Evolutionary conservation across 1,140 invertebrate species (phyloP), one percentile per base, ranked within the genome.

Genomic region (Argopecten irradians): DNA sequence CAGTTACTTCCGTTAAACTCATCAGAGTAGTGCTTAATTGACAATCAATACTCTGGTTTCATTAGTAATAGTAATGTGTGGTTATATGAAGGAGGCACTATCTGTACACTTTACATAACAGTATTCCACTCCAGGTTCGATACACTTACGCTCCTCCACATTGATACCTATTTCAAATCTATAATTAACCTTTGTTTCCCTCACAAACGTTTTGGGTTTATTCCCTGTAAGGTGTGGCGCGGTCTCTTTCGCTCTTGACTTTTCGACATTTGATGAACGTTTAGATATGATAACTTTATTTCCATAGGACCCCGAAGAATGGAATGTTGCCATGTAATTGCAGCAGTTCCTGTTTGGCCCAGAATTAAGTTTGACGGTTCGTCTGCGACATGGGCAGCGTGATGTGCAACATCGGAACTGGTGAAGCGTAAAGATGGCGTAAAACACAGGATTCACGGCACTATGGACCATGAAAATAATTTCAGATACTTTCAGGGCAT

Each of bases 361-460:
- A n/a, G 55, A 71, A 71, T 71, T 71, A n/a, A 71, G 55, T n/a
- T 71, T 71, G 55, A 28, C n/a, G 1, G n/a, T 71, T 28, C 13
- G n/a, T 28, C n/a, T n/a, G n/a, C 55, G n/a, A 71, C 55, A 71
- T 2, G 55, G 55, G 11, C 55, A 71, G 11, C 55, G 8, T 71
- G 28, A n/a, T 71, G 22, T 28, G 55, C 16, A 28, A 71, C 55
- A 71, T 5, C 55, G 55, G 55, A 8, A 71, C 28, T n/a, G 55
- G 16, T 71, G 83, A 28, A 94, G 83, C n/a, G 93, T 95, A 92
- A 96, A 96, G 35, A 94, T 94, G 14, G 95, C 95, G 91, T 96
- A 96, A 35, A 96, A 93, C 35, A 96, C 91, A 1, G 96, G 96
- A 92, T 96, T 96, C 13, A 96, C 90, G 34, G 95, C 95, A 89